These are phyloP conservation scores for Drosophila teissieri DNA, from an alignment of 1,140 invertebrate genomes.

Conservation along the genomic window DNA sequence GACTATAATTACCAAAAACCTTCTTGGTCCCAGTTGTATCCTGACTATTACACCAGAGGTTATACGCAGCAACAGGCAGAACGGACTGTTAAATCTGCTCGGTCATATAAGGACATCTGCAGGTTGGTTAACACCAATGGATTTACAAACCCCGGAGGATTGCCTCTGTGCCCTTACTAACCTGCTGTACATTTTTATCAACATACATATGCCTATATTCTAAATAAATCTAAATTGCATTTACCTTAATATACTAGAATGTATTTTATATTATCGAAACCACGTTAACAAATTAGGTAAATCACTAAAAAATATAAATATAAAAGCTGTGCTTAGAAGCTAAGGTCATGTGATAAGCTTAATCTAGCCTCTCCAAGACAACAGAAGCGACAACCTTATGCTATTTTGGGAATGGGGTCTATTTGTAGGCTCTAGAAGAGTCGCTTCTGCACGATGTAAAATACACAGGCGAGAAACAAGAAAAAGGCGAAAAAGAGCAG, in stretches of 20 bases:
- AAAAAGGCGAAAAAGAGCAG: slow-evolving; percentile 94
- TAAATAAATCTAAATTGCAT: not conserved
- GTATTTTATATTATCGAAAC: slow-evolving; percentile 16
- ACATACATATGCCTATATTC: not conserved
- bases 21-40: not conserved
- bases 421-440: slow-evolving; percentile 87
- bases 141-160: slow-evolving; percentile 63
- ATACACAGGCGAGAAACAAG: slow-evolving; percentile 96
- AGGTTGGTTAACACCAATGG: slow-evolving; percentile 69
- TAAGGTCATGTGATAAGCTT: slow-evolving; percentile 22
- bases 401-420: slow-evolving; percentile 5
- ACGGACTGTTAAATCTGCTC: slow-evolving; percentile 19
- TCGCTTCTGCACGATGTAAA: slow-evolving; percentile 96
- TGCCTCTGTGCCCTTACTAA: slow-evolving; percentile 68
- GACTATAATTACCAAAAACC: slow-evolving; percentile 23
- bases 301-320: slow-evolving; percentile 52
- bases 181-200: not conserved
- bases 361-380: slow-evolving; percentile 28
- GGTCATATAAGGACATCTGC: slow-evolving; percentile 75
- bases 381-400: slow-evolving; percentile 11
- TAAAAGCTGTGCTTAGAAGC: slow-evolving; percentile 21
- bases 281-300: slow-evolving; percentile 19
- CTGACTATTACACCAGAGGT: slow-evolving; percentile 8
- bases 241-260: slow-evolving; percentile 35
- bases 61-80: slow-evolving; percentile 8